These are phyloP conservation scores for Tachyglossus aculeatus DNA, from an alignment of 2,797 vertebrate genomes.

Conservation along the genomic window DNA sequence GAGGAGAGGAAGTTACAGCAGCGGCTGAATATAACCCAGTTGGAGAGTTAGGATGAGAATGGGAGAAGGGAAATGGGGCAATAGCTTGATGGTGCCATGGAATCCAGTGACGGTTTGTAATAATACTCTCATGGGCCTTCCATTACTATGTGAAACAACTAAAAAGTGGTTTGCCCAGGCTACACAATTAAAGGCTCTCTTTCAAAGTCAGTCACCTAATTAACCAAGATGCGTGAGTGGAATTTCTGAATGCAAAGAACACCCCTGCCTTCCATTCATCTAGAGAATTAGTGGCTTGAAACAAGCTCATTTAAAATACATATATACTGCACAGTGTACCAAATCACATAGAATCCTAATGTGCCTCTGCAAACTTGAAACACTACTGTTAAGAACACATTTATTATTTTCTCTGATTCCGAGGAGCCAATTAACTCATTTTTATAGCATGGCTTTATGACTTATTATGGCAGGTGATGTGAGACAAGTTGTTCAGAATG, in stretches of 20 bases:
- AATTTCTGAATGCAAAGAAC: slow-evolving; percentile 44
- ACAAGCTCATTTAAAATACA: neutral
- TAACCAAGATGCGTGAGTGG: neutral
- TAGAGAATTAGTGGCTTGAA: slow-evolving; percentile 14
- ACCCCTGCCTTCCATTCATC: slow-evolving; percentile 4
- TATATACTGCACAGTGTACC: neutral
- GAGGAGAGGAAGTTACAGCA: no score
- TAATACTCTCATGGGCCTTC: neutral
- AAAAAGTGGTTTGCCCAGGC: neutral
- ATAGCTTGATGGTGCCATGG: no score
- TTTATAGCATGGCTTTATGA: neutral
- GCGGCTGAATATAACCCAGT: no score
- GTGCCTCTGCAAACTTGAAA: neutral
- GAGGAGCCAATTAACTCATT: neutral
- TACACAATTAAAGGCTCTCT: neutral
- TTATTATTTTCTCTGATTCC: neutral
- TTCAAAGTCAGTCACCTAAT: slow-evolving; percentile 10
- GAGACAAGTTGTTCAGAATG: neutral
- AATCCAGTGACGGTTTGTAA: no score
- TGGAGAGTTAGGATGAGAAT: no score
- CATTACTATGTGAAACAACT: neutral
- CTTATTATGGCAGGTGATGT: neutral
- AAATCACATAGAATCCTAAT: neutral
- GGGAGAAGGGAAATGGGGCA: no score
- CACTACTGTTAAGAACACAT: neutral